These are phyloP conservation scores for Baronia brevicornis DNA, from an alignment of 2,888 invertebrate genomes.

Conservation along the genomic window DNA sequence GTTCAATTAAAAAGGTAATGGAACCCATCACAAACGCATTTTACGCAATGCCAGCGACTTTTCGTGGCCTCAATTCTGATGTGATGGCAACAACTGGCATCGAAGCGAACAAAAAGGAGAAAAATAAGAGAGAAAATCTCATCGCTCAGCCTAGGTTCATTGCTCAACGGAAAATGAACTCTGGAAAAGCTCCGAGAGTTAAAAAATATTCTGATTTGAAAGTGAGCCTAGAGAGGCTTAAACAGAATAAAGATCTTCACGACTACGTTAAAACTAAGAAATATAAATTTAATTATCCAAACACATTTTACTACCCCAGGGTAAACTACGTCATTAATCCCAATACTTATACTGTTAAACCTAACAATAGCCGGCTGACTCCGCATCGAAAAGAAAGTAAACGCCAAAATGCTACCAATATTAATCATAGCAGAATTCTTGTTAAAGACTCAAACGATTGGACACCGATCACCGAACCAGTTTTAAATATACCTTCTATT, in stretches of 20 bases:
- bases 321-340: constrained; percentile 59
- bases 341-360: constrained; percentile 35
- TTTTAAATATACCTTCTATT: constrained; percentile 26
- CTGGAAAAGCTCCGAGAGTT: constrained; percentile 41
- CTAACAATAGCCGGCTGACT: constrained; percentile 45
- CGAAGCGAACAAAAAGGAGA: constrained; percentile 37
- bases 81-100: constrained; percentile 46
- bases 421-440: constrained; percentile 21
- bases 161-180: constrained; percentile 58
- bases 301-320: constrained; percentile 61
- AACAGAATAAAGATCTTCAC: constrained; percentile 60
- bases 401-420: constrained; percentile 18
- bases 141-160: constrained; percentile 61
- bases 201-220: constrained; percentile 61
- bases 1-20: constrained; percentile 48
- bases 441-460: constrained; percentile 41
- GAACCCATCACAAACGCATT: constrained; percentile 60
- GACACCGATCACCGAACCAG: constrained; percentile 50
- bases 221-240: constrained; percentile 54
- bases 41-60: constrained; percentile 60
- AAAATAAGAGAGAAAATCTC: constrained; percentile 49
- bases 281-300: constrained; percentile 62
- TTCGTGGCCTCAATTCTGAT: constrained; percentile 57
- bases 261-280: constrained; percentile 67
- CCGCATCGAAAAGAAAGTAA: constrained; percentile 36